Base-by-base conservation (phyloP, 2,113 vertebrate genomes). In the Raja brachyura region DNA sequence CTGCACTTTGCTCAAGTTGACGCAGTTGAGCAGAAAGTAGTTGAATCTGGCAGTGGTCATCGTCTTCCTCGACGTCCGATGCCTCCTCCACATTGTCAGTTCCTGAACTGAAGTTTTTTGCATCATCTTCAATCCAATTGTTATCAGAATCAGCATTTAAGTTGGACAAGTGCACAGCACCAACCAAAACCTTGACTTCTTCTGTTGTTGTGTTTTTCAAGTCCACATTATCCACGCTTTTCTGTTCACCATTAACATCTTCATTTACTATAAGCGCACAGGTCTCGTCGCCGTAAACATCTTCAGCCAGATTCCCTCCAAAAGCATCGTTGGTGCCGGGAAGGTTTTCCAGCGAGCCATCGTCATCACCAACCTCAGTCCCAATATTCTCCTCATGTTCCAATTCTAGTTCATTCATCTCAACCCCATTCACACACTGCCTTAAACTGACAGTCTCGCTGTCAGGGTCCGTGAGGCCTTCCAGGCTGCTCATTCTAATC, bases 1-100 rank as follows among this genome's bases (percentile, higher is more conserved):
- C 0, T 59, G 94, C 93, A 5, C 93, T 94, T 73, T 95, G 9
- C 0, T 95, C 93, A 61, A 97, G 95, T 33, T 96, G 93, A 75
- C 98, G 95, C 0, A 99, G 96, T 86, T 95, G 96, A 14, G 93
- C 94, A 48, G 98, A 95, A 25, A 99, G 95, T 0, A 94, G 96
- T 88, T 96, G 97, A 31, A 98, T 94, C 79, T 95, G 95, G 0
- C 95, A 95, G 93, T 97, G 95, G 20, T 95, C 97, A 0, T 96
- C 95, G 83, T 97, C 97, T 0, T 81, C 93, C 18, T 18, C 31
- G 63, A 73, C 31, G 2, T 73, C 20, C 20, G 66, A 92, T 13
- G 88, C 25, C 20, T 73, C 33, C 18, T 73, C 88, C 28, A 16
- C 13, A 7, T 48, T 73, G 33, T 92, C 88, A 39, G 33, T 92